phyloP scores from a whole-genome alignment of 1,140 invertebrate species.

The Oppia nitens region DNA sequence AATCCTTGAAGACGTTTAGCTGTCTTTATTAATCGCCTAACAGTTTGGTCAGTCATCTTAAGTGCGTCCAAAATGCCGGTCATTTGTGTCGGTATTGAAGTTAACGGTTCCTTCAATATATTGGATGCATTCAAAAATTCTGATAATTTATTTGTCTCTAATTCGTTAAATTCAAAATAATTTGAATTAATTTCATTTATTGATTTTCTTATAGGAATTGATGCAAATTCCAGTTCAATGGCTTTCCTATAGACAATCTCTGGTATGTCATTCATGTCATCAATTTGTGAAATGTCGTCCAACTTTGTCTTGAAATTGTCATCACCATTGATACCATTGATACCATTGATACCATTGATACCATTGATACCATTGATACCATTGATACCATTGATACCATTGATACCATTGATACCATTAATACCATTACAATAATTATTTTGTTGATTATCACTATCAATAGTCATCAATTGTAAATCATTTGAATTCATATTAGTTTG shows the following conservation, averaged over 20 bases:
- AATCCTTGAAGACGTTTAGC: conserved; percentile 72
- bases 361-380: too few species aligned
- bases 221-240: neutral
- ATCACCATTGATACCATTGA: too few species aligned
- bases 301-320: neutral
- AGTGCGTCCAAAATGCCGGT: conserved; percentile 53
- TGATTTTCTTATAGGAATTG: neutral
- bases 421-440: too few species aligned
- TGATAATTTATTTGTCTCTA: neutral
- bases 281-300: too few species aligned
- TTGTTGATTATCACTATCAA: too few species aligned
- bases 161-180: neutral
- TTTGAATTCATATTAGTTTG: too few species aligned
- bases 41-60: conserved; percentile 75
- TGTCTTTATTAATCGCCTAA: conserved; percentile 74
- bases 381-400: too few species aligned
- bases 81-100: neutral
- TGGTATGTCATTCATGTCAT: neutral
- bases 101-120: neutral
- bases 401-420: too few species aligned
- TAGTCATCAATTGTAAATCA: too few species aligned
- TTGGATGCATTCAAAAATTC: neutral
- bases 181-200: neutral
- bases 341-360: too few species aligned
- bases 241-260: neutral